A percentile compares a stretch with the other conserved stretches of the same genome.
phyloP scores from a whole-genome alignment of 2,888 invertebrate species.

The Erannis defoliaria region DNA sequence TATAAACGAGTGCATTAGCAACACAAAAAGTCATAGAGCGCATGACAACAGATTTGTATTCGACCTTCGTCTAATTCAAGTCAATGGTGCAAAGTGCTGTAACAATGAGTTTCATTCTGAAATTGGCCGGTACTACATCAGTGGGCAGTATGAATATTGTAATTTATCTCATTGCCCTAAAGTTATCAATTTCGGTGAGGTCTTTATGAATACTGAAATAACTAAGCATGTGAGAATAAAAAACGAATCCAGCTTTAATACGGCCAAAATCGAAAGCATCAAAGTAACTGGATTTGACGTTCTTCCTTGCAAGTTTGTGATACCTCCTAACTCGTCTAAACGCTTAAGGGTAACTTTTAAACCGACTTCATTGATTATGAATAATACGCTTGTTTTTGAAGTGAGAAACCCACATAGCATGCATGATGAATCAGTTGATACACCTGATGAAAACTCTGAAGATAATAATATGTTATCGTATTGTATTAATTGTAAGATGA shows the following conservation, averaged over 20 bases:
- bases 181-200: conserved; percentile 74
- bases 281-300: conserved; percentile 73
- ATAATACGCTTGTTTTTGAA: conserved; percentile 60
- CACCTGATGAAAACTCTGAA: conserved; percentile 19
- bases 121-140: conserved; percentile 83
- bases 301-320: conserved; percentile 65
- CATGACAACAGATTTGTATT: conserved; percentile 72
- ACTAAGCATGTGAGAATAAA: conserved; percentile 70
- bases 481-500: conserved; percentile 58
- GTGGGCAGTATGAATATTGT: conserved; percentile 84
- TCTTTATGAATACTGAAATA: conserved; percentile 67
- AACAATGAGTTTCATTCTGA: conserved; percentile 73
- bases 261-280: conserved; percentile 72
- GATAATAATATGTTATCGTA: conserved; percentile 62
- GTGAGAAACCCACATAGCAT: conserved; percentile 66
- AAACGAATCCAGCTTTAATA: conserved; percentile 74
- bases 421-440: conserved; percentile 34
- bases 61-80: conserved; percentile 73
- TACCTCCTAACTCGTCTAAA: conserved; percentile 69
- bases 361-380: conserved; percentile 65
- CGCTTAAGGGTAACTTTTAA: conserved; percentile 61
- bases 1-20: conserved; percentile 73
- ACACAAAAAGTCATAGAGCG: conserved; percentile 60
- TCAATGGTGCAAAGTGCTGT: conserved; percentile 71
- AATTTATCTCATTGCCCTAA: conserved; percentile 79